Evolutionary conservation across 2,888 invertebrate genomes (phyloP).

Genomic region (Anoncus sp.): DNA sequence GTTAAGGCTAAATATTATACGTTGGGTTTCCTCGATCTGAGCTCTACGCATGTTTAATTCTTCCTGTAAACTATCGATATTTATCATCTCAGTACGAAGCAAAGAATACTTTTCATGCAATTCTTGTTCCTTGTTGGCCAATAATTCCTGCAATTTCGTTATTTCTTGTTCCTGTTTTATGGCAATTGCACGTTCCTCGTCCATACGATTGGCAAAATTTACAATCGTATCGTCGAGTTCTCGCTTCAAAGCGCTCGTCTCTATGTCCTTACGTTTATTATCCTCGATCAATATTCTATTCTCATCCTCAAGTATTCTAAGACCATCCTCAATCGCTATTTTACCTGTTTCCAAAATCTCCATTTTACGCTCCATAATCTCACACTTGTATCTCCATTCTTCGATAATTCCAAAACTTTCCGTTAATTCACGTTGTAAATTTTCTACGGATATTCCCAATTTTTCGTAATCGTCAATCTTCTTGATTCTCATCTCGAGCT

Average conservation of each 20-base stretch:
- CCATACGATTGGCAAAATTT: constrained; percentile 80
- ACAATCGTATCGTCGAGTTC: constrained; percentile 83
- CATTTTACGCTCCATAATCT: constrained; percentile 76
- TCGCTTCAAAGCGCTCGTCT: constrained; percentile 77
- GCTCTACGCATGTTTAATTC: constrained; percentile 84
- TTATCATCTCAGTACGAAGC: constrained; percentile 73
- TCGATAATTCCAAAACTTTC: constrained; percentile 74
- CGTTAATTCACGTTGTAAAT: constrained; percentile 71
- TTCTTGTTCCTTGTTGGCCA: constrained; percentile 83
- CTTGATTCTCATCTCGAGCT: constrained; percentile 82
- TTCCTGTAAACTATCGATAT: constrained; percentile 80
- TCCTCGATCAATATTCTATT: constrained; percentile 78
- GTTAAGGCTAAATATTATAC: constrained; percentile 81
- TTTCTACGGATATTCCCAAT: constrained; percentile 52
- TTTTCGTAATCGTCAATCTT: constrained; percentile 68
- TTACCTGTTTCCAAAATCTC: constrained; percentile 80
- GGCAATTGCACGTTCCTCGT: constrained; percentile 64
- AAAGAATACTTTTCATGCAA: constrained; percentile 72
- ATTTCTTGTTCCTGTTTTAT: constrained; percentile 73
- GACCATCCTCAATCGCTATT: constrained; percentile 84
- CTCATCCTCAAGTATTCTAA: constrained; percentile 83
- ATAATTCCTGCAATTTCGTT: constrained; percentile 72
- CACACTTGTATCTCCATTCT: constrained; percentile 77
- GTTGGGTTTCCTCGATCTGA: constrained; percentile 84
- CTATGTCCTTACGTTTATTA: constrained; percentile 69